Base-by-base conservation (phyloP, 2,888 invertebrate genomes). In the Dusona sp. region DNA sequence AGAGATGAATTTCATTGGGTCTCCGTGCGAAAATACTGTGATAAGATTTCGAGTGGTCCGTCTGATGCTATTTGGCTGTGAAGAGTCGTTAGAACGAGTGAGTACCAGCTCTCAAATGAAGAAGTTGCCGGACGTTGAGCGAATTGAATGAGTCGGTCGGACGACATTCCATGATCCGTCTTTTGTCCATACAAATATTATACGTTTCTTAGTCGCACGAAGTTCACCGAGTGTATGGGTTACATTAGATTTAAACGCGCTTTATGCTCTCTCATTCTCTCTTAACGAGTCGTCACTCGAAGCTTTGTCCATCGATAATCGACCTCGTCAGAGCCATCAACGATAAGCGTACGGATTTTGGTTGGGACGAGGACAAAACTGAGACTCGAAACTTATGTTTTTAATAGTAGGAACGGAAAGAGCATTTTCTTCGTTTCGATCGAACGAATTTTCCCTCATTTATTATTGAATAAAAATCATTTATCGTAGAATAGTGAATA, bases 161-260 rank as follows among this genome's bases (percentile, higher is more conserved):
- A 92, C 93, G 92, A 92, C 93, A 93, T 93, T 92, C 91, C 91
- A 93, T 93, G 92, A 93, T 94, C 91, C 91, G 91, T 91, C 92
- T 90, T 93, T 94, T 93, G 93, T 94, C 92, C 92, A 91, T 93
- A 91, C 92, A 93, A 93, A 94, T 93, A 93, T 93, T 91, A 90
- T 90, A 92, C 92, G 92, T 93, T 92, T 92, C 92, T 92, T 79
- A 65, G 65, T 48, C 81, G 81, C 78, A 82, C 78, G 81, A 82
- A 64, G 54, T 75, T 79, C 75, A 45, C 36, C 70, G 45, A 68
- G 61, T 68, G 67, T 45, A 74, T 70, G 78, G 57, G 64, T 74
- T 79, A 65, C 81, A 84, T 87, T 84, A 75, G 75, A 84, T 70
- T 87, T 79, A 84, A 84, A 82, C 45, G 70, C 82, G 82, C 79